A percentile compares a stretch with the other conserved stretches of the same genome.
phyloP scores from a whole-genome alignment of 2,797 vertebrate genomes.

The Petrocephalus schoutedeni region DNA sequence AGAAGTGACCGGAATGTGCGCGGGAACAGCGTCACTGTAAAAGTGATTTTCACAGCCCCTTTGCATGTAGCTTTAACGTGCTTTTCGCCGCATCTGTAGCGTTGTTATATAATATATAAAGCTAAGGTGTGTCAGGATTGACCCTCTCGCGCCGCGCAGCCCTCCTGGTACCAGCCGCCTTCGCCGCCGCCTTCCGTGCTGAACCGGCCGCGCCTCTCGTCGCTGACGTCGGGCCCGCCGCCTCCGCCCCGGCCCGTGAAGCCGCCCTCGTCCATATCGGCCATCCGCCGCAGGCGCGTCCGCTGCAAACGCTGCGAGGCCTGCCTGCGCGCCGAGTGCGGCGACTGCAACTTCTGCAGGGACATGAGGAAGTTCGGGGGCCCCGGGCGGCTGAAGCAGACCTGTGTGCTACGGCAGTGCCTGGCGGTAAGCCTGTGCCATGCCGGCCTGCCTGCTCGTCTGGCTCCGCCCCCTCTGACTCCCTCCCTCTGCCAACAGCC shows the following conservation, averaged over 20 bases:
- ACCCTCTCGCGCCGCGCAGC: conserved; percentile 43
- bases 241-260: conserved; percentile 44
- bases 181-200: conserved; percentile 37
- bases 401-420: conserved; percentile 86
- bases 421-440: conserved; percentile 69
- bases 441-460: too few species aligned
- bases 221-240: conserved; percentile 31
- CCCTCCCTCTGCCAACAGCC: conserved; percentile 64
- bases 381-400: conserved; percentile 90
- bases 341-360: conserved; percentile 86
- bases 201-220: conserved; percentile 56
- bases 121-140: background rate
- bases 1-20: background rate
- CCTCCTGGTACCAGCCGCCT: conserved; percentile 65
- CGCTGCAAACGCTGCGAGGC: conserved; percentile 86
- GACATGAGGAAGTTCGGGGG: conserved; percentile 97
- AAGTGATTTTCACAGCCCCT: background rate
- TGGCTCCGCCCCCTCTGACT: background rate
- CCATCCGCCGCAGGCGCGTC: conserved; percentile 77
- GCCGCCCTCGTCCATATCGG: conserved; percentile 47
- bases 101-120: background rate
- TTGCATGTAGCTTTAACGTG: background rate
- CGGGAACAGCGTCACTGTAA: background rate
- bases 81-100: background rate
- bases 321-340: conserved; percentile 88